These are phyloP conservation scores for Gari tellinella DNA, from an alignment of 2,888 invertebrate species.

Conservation along the genomic window DNA sequence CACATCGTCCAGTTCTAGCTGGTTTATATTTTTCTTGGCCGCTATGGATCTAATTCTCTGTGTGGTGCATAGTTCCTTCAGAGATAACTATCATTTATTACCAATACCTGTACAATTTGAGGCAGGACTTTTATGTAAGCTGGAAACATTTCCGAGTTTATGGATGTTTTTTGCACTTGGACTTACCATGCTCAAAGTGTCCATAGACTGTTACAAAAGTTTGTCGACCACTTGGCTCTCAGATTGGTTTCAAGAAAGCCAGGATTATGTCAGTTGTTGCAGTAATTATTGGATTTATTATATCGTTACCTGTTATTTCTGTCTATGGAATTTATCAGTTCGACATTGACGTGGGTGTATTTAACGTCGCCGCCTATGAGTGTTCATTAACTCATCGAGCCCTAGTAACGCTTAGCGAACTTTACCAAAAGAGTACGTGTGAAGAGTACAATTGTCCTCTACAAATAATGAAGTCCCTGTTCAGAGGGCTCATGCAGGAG, in stretches of 20 bases:
- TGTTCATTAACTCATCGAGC: no score
- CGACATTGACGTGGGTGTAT: slow-evolving; percentile 9
- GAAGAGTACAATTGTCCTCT: no score
- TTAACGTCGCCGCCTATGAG: slow-evolving; percentile 33
- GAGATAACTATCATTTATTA: slow-evolving; percentile 53
- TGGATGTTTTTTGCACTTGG: slow-evolving; percentile 48
- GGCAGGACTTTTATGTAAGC: slow-evolving; percentile 44
- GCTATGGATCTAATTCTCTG: slow-evolving; percentile 61
- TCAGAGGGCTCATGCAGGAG: no score
- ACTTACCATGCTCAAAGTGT: slow-evolving; percentile 56
- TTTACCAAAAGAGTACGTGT: no score
- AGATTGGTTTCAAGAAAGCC: slow-evolving; percentile 65
- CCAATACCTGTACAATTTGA: slow-evolving; percentile 62
- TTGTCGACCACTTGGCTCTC: slow-evolving; percentile 66
- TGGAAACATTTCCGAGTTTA: slow-evolving; percentile 45
- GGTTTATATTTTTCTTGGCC: slow-evolving; percentile 63
- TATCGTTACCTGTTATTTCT: slow-evolving; percentile 47
- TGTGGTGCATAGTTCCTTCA: slow-evolving; percentile 51
- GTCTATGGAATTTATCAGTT: slow-evolving; percentile 41
- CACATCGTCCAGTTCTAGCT: slow-evolving; percentile 58
- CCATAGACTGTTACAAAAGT: slow-evolving; percentile 70
- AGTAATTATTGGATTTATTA: slow-evolving; percentile 24
- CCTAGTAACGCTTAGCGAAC: no score
- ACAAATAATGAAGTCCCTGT: no score
- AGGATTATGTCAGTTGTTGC: slow-evolving; percentile 45